Percentiles rank a stretch among this genome's conserved stretches.
These are phyloP conservation scores for Drosophila takahashii DNA, from an alignment of 1,140 invertebrate genomes.

Conservation along the genomic window DNA sequence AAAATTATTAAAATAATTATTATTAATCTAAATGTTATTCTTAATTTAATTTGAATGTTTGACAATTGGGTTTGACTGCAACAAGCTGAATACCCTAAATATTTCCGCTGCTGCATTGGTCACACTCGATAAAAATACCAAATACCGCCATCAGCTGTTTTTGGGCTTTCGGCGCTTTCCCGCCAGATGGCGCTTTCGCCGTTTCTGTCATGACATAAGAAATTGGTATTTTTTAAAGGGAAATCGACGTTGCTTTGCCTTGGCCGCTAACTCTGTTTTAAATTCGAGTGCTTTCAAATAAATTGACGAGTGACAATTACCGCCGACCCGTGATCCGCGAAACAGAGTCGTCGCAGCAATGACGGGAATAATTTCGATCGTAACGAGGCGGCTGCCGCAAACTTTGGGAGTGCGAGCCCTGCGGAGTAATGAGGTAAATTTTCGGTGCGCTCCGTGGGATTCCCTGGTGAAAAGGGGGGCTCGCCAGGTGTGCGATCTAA, in stretches of 20 bases:
- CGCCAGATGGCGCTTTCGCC: conserved; percentile 6
- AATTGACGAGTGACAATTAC: conserved; percentile 51
- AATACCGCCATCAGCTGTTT: neutral
- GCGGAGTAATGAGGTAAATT: conserved; percentile 75
- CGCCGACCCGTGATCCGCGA: conserved; percentile 19
- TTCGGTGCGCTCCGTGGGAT: neutral
- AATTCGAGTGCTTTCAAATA: conserved; percentile 46
- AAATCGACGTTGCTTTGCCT: conserved; percentile 61
- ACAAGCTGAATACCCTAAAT: no score
- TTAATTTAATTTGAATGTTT: no score
- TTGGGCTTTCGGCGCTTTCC: neutral
- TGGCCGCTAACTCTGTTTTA: conserved; percentile 54
- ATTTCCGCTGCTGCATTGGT: no score
- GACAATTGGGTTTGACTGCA: no score
- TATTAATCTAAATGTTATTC: no score
- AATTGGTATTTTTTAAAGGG: conserved; percentile 41
- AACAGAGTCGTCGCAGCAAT: conserved; percentile 46
- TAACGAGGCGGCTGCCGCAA: conserved; percentile 75
- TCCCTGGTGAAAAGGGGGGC: neutral
- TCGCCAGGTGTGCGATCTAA: conserved; percentile 10
- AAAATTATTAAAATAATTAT: no score
- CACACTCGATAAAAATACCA: no score
- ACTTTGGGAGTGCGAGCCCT: conserved; percentile 64
- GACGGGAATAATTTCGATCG: conserved; percentile 78
- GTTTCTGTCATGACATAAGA: conserved; percentile 39